A percentile compares a stretch with the other conserved stretches of the same genome.
These are phyloP conservation scores for Diplolepis rosae DNA, from an alignment of 2,888 invertebrate species.

Conservation along the genomic window DNA sequence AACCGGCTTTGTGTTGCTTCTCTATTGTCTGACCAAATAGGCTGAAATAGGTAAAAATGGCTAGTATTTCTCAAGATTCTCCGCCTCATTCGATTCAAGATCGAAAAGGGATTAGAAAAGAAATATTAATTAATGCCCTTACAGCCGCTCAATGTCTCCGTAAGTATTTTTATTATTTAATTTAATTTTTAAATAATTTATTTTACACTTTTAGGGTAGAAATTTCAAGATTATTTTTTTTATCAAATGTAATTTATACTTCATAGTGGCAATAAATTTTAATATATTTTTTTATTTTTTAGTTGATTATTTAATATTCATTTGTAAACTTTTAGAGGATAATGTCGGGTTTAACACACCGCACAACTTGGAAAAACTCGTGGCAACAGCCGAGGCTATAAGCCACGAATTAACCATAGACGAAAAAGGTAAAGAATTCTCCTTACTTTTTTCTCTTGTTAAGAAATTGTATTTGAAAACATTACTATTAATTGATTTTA, in stretches of 20 bases:
- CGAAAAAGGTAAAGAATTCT: slow-evolving; percentile 59
- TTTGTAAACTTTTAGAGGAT: slow-evolving; percentile 55
- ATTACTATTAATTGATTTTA: slow-evolving; percentile 14
- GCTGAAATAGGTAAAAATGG: not conserved
- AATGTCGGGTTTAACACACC: slow-evolving; percentile 51
- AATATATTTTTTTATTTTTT: no score
- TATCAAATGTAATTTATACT: no score
- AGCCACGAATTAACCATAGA: slow-evolving; percentile 54
- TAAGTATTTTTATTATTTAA: not conserved
- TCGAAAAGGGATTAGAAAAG: slow-evolving; percentile 6
- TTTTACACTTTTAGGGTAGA: not conserved
- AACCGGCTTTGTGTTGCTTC: no score
- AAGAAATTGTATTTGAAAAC: slow-evolving; percentile 14
- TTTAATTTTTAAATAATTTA: not conserved
- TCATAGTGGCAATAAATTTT: no score
- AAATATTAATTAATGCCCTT: not conserved
- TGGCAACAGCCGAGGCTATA: slow-evolving; percentile 60
- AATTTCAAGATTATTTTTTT: no score
- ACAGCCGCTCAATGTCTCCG: slow-evolving; percentile 9
- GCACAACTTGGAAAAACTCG: slow-evolving; percentile 52
- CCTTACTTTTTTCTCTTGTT: not conserved
- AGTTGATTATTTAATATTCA: not conserved
- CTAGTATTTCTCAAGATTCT: not conserved
- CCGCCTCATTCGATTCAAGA: not conserved
- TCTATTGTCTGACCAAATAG: no score